Evolutionary conservation across 1,140 invertebrate species (phyloP), one percentile per base, ranked within the genome.

Genomic region (Cydia fagiglandana): DNA sequence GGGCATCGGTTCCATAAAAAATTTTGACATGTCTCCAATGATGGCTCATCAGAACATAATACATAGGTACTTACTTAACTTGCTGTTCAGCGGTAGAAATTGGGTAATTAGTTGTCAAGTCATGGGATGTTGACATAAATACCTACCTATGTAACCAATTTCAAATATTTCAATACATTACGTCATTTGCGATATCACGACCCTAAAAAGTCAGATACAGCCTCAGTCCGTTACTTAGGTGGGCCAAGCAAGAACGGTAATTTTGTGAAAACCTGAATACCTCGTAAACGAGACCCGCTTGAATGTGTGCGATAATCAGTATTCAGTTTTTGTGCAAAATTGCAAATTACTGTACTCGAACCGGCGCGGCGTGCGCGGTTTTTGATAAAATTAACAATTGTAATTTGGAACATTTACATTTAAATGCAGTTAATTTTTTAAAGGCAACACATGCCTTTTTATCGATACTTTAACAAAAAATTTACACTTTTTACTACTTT

Each of bases 241-340:
- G 34, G 34, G 34, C n/a, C 10, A 7, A 41, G 30, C 17, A 38
- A 70, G 45, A 70, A 70, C 66, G 66, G 66, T 45, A 41, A 70
- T 70, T 70, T 70, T 20, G 66, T 70, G 66, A 38, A 70, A 70
- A 70, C 66, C 66, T 70, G 66, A 41, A 70, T 70, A 68, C 64
- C 34, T 70, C 34, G 28, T 70, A 70, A 70, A 38, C 66, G 66
- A 70, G 34, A 70, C 38, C 34, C 34, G 38, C 34, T 45, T 38
- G 13, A 38, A 38, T 70, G 30, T 38, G 34, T 45, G 38, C 66
- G 30, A 17, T 70, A 70, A 70, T 70, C 34, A 17, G 66, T 70
- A 70, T 20, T 70, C 38, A 41, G 66, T 70, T 70, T 70, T 70
- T 70, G 66, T 70, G n/a, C 66, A 13, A 70, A 70, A 70, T 70